These are phyloP conservation scores for Mustelus asterias DNA, from an alignment of 2,113 vertebrate genomes.

Conservation along the genomic window DNA sequence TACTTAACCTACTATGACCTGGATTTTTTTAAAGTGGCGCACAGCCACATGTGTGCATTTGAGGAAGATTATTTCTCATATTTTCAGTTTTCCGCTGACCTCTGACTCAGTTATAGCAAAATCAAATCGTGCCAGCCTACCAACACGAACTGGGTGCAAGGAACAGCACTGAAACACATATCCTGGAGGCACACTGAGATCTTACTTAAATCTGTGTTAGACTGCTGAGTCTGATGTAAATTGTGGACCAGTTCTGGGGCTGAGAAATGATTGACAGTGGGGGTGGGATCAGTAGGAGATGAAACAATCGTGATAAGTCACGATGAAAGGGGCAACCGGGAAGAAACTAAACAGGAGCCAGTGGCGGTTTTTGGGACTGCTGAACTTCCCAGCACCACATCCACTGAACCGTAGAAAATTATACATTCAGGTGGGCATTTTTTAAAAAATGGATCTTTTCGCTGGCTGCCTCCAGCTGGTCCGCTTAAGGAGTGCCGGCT, in stretches of 20 bases:
- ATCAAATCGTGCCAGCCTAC: background rate
- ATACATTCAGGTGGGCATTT: background rate
- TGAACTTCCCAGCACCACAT: background rate
- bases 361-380: background rate
- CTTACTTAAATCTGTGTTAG: background rate
- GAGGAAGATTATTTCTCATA: background rate
- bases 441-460: background rate
- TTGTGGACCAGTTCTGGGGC: background rate
- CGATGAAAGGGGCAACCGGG: background rate
- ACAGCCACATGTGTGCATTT: background rate
- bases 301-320: background rate
- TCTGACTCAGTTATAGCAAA: background rate
- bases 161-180: background rate
- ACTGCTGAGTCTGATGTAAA: background rate
- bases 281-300: background rate
- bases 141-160: background rate
- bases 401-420: too few relatives aligned
- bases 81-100: background rate
- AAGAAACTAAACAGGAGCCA: background rate
- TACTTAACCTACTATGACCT: background rate
- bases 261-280: background rate
- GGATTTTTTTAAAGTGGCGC: background rate
- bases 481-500: background rate
- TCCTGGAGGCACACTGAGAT: background rate
- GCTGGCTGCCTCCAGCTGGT: background rate